Evolutionary conservation across 2,113 vertebrate genomes (phyloP), one percentile per base, ranked within the genome.

Genomic region (Neodontobutis hainanensis): DNA sequence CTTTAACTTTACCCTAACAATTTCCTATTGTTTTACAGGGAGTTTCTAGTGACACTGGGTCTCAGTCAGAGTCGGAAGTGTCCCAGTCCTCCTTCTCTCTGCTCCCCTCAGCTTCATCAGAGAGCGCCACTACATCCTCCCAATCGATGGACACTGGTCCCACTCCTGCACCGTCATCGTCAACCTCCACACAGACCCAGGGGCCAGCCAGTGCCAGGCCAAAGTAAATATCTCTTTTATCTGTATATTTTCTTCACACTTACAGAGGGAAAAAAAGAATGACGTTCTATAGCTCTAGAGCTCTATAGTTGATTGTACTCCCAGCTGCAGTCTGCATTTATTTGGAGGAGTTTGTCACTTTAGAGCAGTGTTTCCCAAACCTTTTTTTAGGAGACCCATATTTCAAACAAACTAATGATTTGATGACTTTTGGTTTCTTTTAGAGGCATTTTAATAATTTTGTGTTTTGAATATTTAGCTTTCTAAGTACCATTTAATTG

Each of bases 121-220:
- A 11, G 9, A 11, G 60, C 8, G 55, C 16, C 8, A 38, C 66
- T 16, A 49, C 9, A 43, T 44, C 79, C 11, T 65, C 73, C 8
- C 84, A 80, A 53, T 75, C 82, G 10, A 81, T 83, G 80, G 81
- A 90, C 56, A 79, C 76, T 12, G 80, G 79, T 16, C 57, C 83
- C 11, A n/a, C 80, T 19, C 27, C 78, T 46, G 51, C 78, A 38
- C 55, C 85, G 15, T 74, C 80, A 0, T 76, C 84, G 47, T 81
- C 86, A 3, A 59, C 90, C 1, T 78, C 86, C 64, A 89, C 84
- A 3, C 88, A 88, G 44, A 88, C 84, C 5, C 87, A 88, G 42
- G 81, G 78, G 34, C 16, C 80, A 52, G 53, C 78, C 70, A 40
- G 56, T 47, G 77, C 80, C 27, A 85, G 85, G 11, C 73, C 84